Evolutionary conservation across 2,113 vertebrate genomes (phyloP), one percentile per base, ranked within the genome.

Genomic region (Peucedramus taeniatus): DNA sequence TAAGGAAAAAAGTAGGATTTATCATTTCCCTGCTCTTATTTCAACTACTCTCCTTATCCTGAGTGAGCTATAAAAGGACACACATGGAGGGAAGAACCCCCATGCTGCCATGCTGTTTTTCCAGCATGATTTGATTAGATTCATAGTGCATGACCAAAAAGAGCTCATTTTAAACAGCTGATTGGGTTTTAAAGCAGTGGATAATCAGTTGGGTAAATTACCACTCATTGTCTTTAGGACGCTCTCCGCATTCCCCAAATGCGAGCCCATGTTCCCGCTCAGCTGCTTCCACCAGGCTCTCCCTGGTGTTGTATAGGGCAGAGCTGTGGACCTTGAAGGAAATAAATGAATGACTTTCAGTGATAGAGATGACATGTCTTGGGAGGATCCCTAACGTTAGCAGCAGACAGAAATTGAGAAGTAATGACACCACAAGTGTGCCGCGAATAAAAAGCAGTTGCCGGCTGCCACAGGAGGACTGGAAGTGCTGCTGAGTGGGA

Each of bases 371-470:
- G 93, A 83, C 85, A n/a, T 1, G 4, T 74, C 97, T 97, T 63
- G 0, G 53, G 92, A 96, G 92, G 59, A 89, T 82, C 54, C 37
- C n/a, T 81, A 79, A 89, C 78, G 63, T 92, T 84, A 86, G 44
- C 69, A 91, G 90, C 95, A 96, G 96, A 81, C 49, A 94, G 91
- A 96, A 96, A 79, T 83, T 40, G 61, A 94, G 93, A 94, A 90
- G 53, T 93, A 96, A 97, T 91, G 96, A 90, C 92, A 93, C 24
- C 63, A 93, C 74, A 78, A 84, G 53, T 40, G 70, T 19, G 71
- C 68, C 95, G 91, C 2, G 27, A 96, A 97, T 96, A 86, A 86
- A 95, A 96, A 95, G 72, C 39, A 63, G 86, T 51, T 69, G 23
- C 28, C 7, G 10, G 57, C 69, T 96, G 57, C 83, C 89, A 79